Percentiles rank a stretch among this genome's conserved stretches.
Evolutionary conservation across 1,140 invertebrate species (phyloP).

Genomic region (Metopolophium dirhodum): DNA sequence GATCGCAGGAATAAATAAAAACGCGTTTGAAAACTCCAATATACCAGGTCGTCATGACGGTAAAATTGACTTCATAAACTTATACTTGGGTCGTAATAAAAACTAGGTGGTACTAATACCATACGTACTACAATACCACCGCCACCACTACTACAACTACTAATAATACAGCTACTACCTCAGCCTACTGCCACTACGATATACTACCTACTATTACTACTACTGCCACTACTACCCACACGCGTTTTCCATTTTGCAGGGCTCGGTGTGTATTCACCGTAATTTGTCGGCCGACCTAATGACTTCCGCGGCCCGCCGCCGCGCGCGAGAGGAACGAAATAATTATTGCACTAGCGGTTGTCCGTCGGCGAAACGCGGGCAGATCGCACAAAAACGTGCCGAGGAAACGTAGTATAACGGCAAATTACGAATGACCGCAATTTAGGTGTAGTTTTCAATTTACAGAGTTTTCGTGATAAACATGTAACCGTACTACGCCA

Average conservation of each 20-base stretch:
- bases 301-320: background rate
- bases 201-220: background rate
- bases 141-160: background rate
- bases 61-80: constrained; percentile 20
- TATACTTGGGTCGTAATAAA: background rate
- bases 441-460: constrained; percentile 27
- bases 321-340: background rate
- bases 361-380: background rate
- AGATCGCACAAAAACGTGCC: background rate
- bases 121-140: background rate
- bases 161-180: background rate
- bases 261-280: background rate
- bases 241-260: background rate
- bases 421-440: constrained; percentile 33
- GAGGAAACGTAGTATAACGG: constrained; percentile 9
- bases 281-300: constrained; percentile 6
- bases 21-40: background rate
- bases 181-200: background rate
- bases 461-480: constrained; percentile 21
- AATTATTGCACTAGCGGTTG: background rate
- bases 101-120: background rate
- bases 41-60: background rate
- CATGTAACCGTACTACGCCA: background rate
- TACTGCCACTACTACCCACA: background rate
- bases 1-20: background rate